A percentile compares a stretch with the other conserved stretches of the same genome.
Evolutionary conservation across 2,888 invertebrate species (phyloP).

Genomic region (Cistogaster globosa): DNA sequence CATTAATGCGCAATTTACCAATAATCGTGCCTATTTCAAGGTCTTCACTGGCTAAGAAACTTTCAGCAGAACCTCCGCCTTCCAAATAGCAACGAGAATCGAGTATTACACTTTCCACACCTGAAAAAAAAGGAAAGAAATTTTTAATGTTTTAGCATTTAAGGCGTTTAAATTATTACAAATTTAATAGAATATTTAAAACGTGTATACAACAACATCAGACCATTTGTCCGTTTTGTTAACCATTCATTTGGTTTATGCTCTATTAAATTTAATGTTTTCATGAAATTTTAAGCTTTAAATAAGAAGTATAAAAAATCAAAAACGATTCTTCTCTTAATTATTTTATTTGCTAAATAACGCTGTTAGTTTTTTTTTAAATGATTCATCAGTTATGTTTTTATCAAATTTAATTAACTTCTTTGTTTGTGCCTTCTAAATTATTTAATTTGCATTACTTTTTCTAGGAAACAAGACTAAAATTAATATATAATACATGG

Average conservation of each 20-base stretch:
- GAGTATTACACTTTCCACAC: slow-evolving; percentile 84
- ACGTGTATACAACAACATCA: background rate
- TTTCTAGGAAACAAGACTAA: too few species aligned
- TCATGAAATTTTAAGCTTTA: slow-evolving; percentile 16
- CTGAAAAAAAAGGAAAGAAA: slow-evolving; percentile 81
- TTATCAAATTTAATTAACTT: background rate
- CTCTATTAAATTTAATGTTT: slow-evolving; percentile 80
- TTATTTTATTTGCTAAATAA: background rate
- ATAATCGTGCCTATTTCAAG: slow-evolving; percentile 90
- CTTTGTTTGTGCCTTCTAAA: background rate
- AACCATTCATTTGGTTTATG: slow-evolving; percentile 73
- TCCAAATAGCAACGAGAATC: slow-evolving; percentile 95
- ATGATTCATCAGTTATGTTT: background rate
- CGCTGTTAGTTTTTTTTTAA: background rate
- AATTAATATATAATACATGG: too few species aligned
- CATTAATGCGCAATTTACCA: slow-evolving; percentile 91
- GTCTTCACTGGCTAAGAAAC: slow-evolving; percentile 95
- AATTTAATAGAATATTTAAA: background rate
- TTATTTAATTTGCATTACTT: too few species aligned
- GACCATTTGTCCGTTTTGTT: slow-evolving; percentile 43
- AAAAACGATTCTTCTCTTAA: background rate
- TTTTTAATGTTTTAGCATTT: background rate
- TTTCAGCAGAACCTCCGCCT: slow-evolving; percentile 95
- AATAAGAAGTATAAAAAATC: background rate
- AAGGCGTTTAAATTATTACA: background rate